A percentile compares a stretch with the other conserved stretches of the same genome.
These are phyloP conservation scores for Clostera curtula DNA, from an alignment of 2,888 invertebrate species.

Conservation along the genomic window DNA sequence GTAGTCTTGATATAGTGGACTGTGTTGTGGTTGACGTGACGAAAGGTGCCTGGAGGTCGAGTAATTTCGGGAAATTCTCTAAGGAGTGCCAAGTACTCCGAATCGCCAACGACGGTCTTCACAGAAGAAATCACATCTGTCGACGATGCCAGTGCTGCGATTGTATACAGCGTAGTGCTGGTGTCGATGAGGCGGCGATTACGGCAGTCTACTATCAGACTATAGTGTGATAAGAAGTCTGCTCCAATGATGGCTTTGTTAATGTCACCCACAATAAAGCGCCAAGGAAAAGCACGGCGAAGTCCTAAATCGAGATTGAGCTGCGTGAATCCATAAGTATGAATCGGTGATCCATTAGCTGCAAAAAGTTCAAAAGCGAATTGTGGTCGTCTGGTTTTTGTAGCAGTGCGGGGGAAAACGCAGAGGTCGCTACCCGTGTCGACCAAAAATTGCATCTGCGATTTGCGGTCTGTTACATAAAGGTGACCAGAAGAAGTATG, in stretches of 20 bases:
- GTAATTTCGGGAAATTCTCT: constrained; percentile 4
- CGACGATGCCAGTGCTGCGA: background rate
- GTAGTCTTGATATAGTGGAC: background rate
- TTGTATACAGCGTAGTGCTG: constrained; percentile 3
- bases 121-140: constrained; percentile 1
- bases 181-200: background rate
- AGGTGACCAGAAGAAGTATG: constrained; percentile 15
- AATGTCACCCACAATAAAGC: background rate
- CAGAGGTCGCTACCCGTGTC: no score
- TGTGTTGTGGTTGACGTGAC: background rate
- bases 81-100: background rate
- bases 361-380: background rate
- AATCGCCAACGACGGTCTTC: background rate
- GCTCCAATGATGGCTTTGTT: background rate
- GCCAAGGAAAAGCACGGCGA: background rate
- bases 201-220: background rate
- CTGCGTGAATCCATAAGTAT: background rate
- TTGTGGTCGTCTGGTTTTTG: background rate
- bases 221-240: background rate
- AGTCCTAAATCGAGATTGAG: background rate
- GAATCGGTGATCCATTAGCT: background rate
- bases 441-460: constrained; percentile 19
- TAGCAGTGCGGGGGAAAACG: background rate
- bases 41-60: background rate
- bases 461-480: constrained; percentile 18